A percentile compares a stretch with the other conserved stretches of the same genome.
These are phyloP conservation scores for Pristionchus maxplancki DNA, from an alignment of 2,888 invertebrate genomes.

Conservation along the genomic window DNA sequence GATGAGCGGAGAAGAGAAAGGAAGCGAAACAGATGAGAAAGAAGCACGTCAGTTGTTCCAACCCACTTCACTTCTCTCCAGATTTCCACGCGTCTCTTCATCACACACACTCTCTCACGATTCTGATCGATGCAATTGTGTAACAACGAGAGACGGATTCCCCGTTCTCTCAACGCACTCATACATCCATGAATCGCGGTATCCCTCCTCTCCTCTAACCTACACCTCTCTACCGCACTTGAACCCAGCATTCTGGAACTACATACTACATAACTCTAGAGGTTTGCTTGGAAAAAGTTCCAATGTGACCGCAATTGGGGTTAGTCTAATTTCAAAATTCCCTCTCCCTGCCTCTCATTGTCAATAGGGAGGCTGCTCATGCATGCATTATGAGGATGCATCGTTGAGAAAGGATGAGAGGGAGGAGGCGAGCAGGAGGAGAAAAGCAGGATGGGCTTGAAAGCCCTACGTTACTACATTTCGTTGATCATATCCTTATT, in stretches of 20 bases:
- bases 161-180: neutral
- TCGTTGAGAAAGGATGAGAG: constrained; percentile 20
- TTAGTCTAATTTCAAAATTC: neutral
- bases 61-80: no score
- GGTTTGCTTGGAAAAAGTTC: no score
- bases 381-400: constrained; percentile 39
- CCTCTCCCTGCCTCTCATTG: neutral
- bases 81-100: no score
- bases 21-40: no score
- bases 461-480: neutral
- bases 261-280: no score
- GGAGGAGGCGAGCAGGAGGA: neutral
- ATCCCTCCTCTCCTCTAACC: neutral
- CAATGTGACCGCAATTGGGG: no score
- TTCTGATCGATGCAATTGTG: no score
- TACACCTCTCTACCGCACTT: neutral
- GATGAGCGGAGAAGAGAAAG: no score
- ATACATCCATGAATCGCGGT: neutral
- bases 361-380: constrained; percentile 23
- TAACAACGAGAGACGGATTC: no score
- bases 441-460: neutral
- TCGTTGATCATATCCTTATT: neutral
- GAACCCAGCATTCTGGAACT: neutral
- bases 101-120: no score
- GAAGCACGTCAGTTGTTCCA: no score